These are phyloP conservation scores for Sitta europaea DNA, from an alignment of 2,113 vertebrate genomes.

Conservation along the genomic window DNA sequence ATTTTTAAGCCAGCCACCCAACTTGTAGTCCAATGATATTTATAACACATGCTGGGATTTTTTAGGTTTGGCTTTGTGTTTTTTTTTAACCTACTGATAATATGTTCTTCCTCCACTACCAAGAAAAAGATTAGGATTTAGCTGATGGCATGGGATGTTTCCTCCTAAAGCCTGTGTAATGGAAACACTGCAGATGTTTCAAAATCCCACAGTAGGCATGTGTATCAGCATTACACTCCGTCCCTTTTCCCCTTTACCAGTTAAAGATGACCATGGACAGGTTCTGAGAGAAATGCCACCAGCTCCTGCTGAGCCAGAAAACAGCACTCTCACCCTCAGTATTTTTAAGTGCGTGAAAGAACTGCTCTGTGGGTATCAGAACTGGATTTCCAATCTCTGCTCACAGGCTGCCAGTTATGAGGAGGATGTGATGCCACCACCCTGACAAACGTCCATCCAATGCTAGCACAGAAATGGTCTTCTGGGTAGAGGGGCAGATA, in stretches of 20 bases:
- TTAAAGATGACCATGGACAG: background rate
- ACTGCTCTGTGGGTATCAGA: background rate
- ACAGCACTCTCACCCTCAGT: background rate
- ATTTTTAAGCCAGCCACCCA: background rate
- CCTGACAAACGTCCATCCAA: background rate
- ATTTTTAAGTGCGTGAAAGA: background rate
- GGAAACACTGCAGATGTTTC: background rate
- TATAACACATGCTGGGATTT: background rate
- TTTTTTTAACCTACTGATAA: background rate
- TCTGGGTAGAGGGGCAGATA: background rate
- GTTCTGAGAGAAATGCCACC: background rate
- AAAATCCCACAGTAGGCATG: background rate
- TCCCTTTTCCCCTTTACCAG: background rate
- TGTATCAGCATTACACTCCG: background rate
- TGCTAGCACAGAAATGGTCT: background rate
- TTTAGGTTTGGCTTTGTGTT: background rate
- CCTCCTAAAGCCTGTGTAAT: background rate
- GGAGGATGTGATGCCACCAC: background rate
- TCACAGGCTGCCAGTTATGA: background rate
- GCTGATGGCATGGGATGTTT: background rate
- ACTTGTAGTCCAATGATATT: background rate
- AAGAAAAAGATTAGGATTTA: background rate
- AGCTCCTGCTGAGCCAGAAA: background rate
- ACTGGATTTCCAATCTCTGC: background rate
- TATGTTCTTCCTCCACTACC: background rate